Evolutionary conservation across 1,140 invertebrate genomes (phyloP).

Genomic region (Drosophila ananassae): DNA sequence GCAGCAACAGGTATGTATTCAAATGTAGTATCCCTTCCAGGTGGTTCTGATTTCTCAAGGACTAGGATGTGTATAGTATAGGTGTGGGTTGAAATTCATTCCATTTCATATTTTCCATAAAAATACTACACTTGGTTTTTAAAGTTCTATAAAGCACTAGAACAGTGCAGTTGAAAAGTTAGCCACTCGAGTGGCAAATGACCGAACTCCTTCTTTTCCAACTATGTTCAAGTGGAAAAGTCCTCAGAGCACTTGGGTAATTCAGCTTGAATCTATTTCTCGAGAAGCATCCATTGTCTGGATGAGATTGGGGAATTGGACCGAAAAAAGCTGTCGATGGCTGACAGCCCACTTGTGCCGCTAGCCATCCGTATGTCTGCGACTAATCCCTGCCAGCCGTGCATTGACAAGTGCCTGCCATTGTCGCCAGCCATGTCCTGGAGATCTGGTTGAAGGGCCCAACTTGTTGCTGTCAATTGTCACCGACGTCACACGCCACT

Average conservation of each 20-base stretch:
- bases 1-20: constrained; percentile 80
- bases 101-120: neutral
- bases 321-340: constrained; percentile 9
- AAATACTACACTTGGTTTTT: too few relatives aligned
- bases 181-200: constrained; percentile 10
- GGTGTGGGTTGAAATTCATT: neutral
- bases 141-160: constrained; percentile 31
- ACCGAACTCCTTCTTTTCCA: constrained; percentile 6
- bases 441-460: constrained; percentile 39
- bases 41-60: neutral
- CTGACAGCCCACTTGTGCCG: constrained; percentile 31
- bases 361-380: constrained; percentile 21
- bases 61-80: neutral
- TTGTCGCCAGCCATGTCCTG: constrained; percentile 28
- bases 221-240: constrained; percentile 39
- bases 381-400: constrained; percentile 43
- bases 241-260: constrained; percentile 4
- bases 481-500: constrained; percentile 41
- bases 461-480: constrained; percentile 78
- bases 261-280: constrained; percentile 5
- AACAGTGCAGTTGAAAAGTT: constrained; percentile 40
- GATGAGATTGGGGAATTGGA: constrained; percentile 9
- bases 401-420: constrained; percentile 52
- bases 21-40: neutral
- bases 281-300: constrained; percentile 7